These are phyloP conservation scores for Sebastes iracundus DNA, from an alignment of 2,797 vertebrate genomes.

Conservation along the genomic window DNA sequence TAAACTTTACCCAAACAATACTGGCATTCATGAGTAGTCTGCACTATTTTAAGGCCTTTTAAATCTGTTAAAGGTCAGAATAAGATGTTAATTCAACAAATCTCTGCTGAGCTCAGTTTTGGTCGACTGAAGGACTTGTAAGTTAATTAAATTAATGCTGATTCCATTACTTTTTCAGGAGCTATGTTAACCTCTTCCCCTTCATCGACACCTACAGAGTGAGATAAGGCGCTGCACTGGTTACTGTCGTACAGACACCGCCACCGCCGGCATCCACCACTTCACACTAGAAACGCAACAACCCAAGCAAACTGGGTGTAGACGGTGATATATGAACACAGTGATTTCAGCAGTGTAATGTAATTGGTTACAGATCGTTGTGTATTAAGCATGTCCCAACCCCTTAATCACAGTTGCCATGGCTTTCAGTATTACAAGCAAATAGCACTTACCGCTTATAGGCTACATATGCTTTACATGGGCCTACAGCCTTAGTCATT, in stretches of 20 bases:
- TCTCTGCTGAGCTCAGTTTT: not conserved
- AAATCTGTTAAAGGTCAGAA: conserved; percentile 10
- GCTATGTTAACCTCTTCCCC: not conserved
- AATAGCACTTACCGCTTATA: no score
- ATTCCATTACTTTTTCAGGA: not conserved
- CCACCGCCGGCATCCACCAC: conserved; percentile 35
- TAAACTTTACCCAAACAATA: not conserved
- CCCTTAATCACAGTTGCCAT: not conserved
- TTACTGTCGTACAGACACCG: conserved; percentile 29
- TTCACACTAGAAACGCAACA: conserved; percentile 11
- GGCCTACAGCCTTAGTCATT: no score
- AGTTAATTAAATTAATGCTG: not conserved
- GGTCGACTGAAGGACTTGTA: not conserved
- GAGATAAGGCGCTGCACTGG: conserved; percentile 59
- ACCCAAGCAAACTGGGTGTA: not conserved
- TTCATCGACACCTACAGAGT: not conserved
- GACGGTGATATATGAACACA: not conserved
- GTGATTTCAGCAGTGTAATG: not conserved
- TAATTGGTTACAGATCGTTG: not conserved
- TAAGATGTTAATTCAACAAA: conserved; percentile 7
- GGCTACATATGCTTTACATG: no score
- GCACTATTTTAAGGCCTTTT: conserved; percentile 6
- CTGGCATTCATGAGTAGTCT: not conserved
- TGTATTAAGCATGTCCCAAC: not conserved
- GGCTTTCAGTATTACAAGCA: not conserved